Evolutionary conservation across 1,140 invertebrate species (phyloP).

Genomic region (Drosophila ohnishii): DNA sequence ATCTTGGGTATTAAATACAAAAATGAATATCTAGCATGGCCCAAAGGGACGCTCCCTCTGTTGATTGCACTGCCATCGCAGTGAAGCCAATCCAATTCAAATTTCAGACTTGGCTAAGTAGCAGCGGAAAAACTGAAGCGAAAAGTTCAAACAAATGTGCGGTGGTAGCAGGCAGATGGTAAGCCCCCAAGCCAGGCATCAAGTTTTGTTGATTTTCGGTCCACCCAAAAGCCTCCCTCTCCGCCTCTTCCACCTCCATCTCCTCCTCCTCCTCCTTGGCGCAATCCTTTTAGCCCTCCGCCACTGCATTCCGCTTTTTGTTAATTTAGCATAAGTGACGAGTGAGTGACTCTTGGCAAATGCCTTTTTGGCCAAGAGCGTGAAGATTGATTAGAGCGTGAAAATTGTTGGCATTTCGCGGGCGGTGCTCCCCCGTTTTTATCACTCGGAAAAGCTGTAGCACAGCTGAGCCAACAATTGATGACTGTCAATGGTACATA

Average conservation of each 20-base stretch:
- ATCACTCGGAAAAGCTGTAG: conserved; percentile 5
- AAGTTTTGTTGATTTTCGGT: conserved; percentile 75
- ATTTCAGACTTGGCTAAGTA: conserved; percentile 68
- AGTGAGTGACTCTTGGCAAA: conserved; percentile 78
- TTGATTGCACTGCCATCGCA: conserved; percentile 35
- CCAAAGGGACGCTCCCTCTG: conserved; percentile 34
- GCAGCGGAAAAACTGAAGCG: conserved; percentile 36
- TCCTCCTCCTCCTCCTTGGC: not conserved
- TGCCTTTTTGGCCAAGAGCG: conserved; percentile 62
- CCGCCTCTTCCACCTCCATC: not conserved
- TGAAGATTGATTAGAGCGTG: conserved; percentile 73
- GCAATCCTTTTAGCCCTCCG: conserved; percentile 27
- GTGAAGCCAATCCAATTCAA: conserved; percentile 61
- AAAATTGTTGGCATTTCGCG: conserved; percentile 70
- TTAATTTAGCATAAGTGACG: conserved; percentile 80
- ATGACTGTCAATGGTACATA: conserved; percentile 56
- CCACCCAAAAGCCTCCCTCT: conserved; percentile 31
- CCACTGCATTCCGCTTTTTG: conserved; percentile 51
- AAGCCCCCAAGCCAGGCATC: conserved; percentile 23
- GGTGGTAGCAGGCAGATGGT: not conserved
- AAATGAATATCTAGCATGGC: conserved; percentile 64
- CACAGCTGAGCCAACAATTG: conserved; percentile 35
- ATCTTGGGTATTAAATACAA: conserved; percentile 49
- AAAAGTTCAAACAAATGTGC: conserved; percentile 73
- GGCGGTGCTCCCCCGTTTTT: conserved; percentile 13